Conservation (phyloP, 2,888 invertebrate species). For the Liodrosophila aerea region DNA sequence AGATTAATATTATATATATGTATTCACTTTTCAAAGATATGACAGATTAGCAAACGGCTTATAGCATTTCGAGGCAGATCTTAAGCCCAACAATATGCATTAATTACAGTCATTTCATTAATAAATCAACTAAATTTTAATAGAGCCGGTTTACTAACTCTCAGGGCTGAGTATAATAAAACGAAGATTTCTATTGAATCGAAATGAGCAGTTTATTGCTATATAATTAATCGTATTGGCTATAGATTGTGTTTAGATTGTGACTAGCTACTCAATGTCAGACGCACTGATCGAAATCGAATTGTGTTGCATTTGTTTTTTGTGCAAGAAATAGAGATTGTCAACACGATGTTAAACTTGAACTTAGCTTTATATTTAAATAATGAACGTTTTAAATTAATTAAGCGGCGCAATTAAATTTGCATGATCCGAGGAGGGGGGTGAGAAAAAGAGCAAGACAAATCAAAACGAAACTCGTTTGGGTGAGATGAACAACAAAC, state of each 20-base stretch:
- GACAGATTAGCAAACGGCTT: too few species aligned
- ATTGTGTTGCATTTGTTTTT: constrained; percentile 7
- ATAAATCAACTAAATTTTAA: too few species aligned
- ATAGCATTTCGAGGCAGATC: too few species aligned
- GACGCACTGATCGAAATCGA: constrained; percentile 9
- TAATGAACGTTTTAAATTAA: constrained; percentile 57
- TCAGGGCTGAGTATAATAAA: constrained; percentile 6
- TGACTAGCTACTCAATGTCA: constrained; percentile 36
- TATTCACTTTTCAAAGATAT: too few species aligned
- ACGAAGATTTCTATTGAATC: constrained; percentile 9
- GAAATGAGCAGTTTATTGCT: constrained; percentile 9
- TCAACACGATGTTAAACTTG: constrained; percentile 31
- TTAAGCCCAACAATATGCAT: too few species aligned
- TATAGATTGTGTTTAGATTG: constrained; percentile 16
- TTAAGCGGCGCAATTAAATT: constrained; percentile 52
- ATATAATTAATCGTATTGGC: constrained; percentile 7
- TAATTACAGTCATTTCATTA: too few species aligned
- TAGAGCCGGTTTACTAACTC: constrained; percentile 5
- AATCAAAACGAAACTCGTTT: constrained; percentile 33
- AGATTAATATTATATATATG: too few species aligned
- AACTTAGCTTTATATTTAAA: constrained; percentile 10
- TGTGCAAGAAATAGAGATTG: too few species aligned
- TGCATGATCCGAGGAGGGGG: constrained; percentile 27
- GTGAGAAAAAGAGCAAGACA: constrained; percentile 8
- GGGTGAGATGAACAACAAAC: too few species aligned